Percentiles rank a stretch among this genome's conserved stretches.
phyloP scores from a whole-genome alignment of 2,113 vertebrate species.

The Nothoprocta pentlandii region DNA sequence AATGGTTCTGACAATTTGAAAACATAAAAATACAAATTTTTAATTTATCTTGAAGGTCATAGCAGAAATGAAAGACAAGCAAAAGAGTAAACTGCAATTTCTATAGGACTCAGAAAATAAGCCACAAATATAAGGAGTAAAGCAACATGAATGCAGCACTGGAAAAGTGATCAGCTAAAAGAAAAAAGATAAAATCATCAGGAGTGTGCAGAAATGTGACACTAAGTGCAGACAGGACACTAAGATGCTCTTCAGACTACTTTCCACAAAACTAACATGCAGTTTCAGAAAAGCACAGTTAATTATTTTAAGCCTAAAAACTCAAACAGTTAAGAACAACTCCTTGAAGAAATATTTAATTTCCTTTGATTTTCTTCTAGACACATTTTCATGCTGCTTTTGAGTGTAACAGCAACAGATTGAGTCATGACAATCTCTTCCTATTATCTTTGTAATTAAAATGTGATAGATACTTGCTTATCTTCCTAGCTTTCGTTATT shows the following conservation, averaged over 20 bases:
- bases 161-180: neutral
- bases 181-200: neutral
- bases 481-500: neutral
- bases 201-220: neutral
- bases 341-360: neutral
- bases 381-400: neutral
- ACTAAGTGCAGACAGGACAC: neutral
- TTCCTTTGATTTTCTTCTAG: neutral
- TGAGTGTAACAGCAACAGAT: neutral
- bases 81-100: neutral
- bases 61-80: neutral
- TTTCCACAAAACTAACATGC: neutral
- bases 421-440: neutral
- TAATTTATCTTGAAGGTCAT: neutral
- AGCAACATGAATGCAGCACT: neutral
- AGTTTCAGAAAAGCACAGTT: neutral
- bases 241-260: neutral
- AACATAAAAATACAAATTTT: neutral
- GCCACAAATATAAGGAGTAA: neutral
- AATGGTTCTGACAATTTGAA: neutral
- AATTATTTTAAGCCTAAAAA: neutral
- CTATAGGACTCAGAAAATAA: neutral
- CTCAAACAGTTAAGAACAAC: neutral
- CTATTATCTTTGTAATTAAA: conserved; percentile 13
- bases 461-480: neutral